phyloP scores from a whole-genome alignment of 2,888 invertebrate genomes.

The Cataglyphis altisquamis region DNA sequence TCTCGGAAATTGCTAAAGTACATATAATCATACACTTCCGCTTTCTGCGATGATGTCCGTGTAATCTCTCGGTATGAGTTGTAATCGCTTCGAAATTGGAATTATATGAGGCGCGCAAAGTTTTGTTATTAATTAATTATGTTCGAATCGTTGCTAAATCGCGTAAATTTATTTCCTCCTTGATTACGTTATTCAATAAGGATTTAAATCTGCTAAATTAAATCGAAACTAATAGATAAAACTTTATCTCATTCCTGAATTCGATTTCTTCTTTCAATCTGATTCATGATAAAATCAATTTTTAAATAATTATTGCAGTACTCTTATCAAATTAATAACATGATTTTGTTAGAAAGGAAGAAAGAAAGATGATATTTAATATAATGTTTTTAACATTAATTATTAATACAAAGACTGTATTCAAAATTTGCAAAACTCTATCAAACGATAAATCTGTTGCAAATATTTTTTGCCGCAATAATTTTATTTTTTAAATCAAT shows the following conservation, averaged over 20 bases:
- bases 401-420: not conserved
- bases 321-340: not conserved
- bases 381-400: not conserved
- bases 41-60: slow-evolving; percentile 34
- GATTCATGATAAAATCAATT: not conserved
- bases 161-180: slow-evolving; percentile 27
- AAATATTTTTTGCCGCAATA: not conserved
- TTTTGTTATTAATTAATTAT: slow-evolving; percentile 52
- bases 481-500: not conserved
- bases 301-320: not conserved
- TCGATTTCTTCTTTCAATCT: not conserved
- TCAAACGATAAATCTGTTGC: not conserved
- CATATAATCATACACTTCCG: slow-evolving; percentile 16
- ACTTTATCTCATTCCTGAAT: not conserved
- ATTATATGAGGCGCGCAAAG: slow-evolving; percentile 44
- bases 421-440: not conserved
- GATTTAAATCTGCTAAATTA: slow-evolving; percentile 15
- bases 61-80: slow-evolving; percentile 41
- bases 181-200: slow-evolving; percentile 28
- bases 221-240: not conserved
- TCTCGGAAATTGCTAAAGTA: slow-evolving; percentile 46
- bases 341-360: not conserved
- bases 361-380: not conserved
- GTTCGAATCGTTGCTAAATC: slow-evolving; percentile 29
- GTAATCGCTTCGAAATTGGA: slow-evolving; percentile 54